Percentiles rank a stretch among this genome's conserved stretches.
phyloP scores from a whole-genome alignment of 2,113 vertebrate genomes.

The Pseudopodoces humilis region DNA sequence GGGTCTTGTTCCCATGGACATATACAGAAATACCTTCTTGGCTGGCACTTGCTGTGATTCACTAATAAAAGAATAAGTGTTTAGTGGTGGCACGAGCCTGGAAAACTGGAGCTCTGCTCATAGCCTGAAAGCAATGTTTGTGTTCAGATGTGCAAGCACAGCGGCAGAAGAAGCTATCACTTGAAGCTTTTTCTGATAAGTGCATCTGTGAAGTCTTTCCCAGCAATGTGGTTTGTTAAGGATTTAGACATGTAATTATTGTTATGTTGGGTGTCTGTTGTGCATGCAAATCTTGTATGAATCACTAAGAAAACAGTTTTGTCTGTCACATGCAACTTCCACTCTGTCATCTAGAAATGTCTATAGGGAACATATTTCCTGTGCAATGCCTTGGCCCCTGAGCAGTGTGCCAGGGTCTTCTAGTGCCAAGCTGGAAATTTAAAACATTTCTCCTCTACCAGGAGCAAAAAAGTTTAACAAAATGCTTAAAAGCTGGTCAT shows the following conservation, averaged over 20 bases:
- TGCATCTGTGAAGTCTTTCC: background rate
- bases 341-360: background rate
- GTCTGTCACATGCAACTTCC: background rate
- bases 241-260: slow-evolving; percentile 18
- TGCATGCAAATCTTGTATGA: slow-evolving; percentile 11
- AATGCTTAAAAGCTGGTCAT: background rate
- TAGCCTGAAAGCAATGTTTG: background rate
- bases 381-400: background rate
- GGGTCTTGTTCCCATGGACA: background rate
- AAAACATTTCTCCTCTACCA: background rate
- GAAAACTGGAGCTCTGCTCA: background rate
- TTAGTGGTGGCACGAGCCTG: background rate
- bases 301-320: slow-evolving; percentile 20
- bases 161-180: background rate
- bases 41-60: background rate
- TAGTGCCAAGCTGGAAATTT: background rate
- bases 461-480: background rate
- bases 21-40: background rate
- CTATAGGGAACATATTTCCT: background rate
- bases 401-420: background rate
- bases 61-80: background rate
- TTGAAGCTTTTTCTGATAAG: background rate
- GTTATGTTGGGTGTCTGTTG: slow-evolving; percentile 2
- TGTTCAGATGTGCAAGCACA: background rate
- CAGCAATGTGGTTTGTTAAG: background rate